Base-by-base conservation (phyloP, 2,113 vertebrate species). In the Carassius gibelio region DNA sequence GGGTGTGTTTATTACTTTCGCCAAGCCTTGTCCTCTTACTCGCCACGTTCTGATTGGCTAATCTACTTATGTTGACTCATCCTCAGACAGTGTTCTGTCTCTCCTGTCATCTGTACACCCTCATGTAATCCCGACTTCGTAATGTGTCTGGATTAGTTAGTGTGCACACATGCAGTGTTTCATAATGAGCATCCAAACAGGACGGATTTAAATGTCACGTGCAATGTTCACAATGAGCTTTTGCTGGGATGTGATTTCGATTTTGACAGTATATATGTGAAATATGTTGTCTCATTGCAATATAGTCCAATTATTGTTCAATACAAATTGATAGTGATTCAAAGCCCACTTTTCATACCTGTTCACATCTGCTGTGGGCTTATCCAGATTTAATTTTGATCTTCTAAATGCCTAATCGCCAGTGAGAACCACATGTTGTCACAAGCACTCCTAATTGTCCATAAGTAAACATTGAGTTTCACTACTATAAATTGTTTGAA, bases 41-140 rank as follows among this genome's bases (percentile, higher is more conserved):
- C 45, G 79, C 66, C 81, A 61, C 4, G 6, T 75, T 86, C 79
- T 77, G 86, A 92, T 90, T 94, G 90, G 92, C 82, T 84, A 11
- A 50, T 91, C 92, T 94, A 91, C 94, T 93, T 92, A 82, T 90
- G 88, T 89, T 83, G 83, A 82, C 86, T 92, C 87, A 92, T 92
- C 91, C 90, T 83, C 85, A 19, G 61, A 84, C 72, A 78, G 83
- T 85, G 36, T 79, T 79, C 80, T 50, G 34, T 36, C 80, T 85
- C 50, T 59, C 64, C 30, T 30, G 1, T 30, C 30, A 30, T 30
- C 30, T 30, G 30, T 30, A 30, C 30, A 30, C 30, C 34, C 64
- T 81, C 75, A 23, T 87, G 77, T 94, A 91, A 93, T 94, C 91
- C 88, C 90, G 81, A 34, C 71, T 76, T 66, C 86, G 66, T 82